A percentile compares a stretch with the other conserved stretches of the same genome.
These are phyloP conservation scores for Dascyllus trimaculatus DNA, from an alignment of 2,113 vertebrate genomes.

Conservation along the genomic window DNA sequence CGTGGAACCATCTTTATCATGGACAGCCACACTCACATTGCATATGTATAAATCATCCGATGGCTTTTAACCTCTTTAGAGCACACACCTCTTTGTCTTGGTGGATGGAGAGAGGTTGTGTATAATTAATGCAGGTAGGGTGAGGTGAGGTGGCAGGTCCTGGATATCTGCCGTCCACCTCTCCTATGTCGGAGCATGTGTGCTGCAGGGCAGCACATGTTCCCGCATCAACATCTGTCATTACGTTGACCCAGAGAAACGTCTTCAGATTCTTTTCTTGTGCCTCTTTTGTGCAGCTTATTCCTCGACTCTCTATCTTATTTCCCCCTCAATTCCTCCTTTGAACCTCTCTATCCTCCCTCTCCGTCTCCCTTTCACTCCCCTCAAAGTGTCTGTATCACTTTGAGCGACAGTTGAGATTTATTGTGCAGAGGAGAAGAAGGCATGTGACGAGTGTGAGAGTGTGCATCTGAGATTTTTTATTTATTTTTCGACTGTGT, in stretches of 20 bases:
- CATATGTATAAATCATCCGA: conserved; percentile 66
- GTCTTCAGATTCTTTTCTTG: conserved; percentile 32
- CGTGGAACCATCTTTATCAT: conserved; percentile 21
- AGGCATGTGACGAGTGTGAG: conserved; percentile 6
- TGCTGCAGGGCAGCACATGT: background rate
- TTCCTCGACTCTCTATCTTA: conserved; percentile 24
- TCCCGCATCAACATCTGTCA: conserved; percentile 47
- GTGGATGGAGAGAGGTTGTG: conserved; percentile 51
- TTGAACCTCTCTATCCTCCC: conserved; percentile 7
- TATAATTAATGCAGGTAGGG: conserved; percentile 73
- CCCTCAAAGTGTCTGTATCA: conserved; percentile 24
- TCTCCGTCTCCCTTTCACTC: conserved; percentile 24
- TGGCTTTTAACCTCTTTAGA: conserved; percentile 70
- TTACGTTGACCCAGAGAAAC: conserved; percentile 42
- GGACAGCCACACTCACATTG: conserved; percentile 23
- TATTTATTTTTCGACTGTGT: background rate
- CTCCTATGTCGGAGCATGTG: conserved; percentile 26
- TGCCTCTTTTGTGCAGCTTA: background rate
- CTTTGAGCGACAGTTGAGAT: conserved; percentile 29
- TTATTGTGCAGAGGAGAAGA: background rate
- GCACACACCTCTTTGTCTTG: conserved; percentile 56
- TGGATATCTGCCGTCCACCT: conserved; percentile 29
- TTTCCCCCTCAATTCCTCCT: conserved; percentile 16
- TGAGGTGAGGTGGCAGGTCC: conserved; percentile 48
- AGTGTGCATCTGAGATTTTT: background rate